Evolutionary conservation across 2,888 invertebrate genomes (phyloP).

Genomic region (Erebia palarica): DNA sequence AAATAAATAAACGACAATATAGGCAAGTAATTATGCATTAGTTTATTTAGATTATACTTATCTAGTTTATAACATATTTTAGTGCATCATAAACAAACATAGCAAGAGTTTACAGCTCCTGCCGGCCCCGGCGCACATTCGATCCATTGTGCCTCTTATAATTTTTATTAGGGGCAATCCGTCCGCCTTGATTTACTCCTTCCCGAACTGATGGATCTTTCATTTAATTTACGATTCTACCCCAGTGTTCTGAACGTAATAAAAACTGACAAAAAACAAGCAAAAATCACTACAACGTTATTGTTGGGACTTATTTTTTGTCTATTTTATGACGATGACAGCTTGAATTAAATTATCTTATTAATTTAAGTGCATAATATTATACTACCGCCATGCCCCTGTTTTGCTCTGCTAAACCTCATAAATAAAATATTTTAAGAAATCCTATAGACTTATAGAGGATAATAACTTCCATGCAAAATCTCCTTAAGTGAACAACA

Average conservation of each 20-base stretch:
- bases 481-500: no score
- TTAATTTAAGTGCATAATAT: background rate
- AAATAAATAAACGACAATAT: conserved; percentile 65
- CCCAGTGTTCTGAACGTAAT: conserved; percentile 74
- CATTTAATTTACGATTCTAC: conserved; percentile 79
- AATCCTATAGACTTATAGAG: no score
- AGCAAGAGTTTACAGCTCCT: conserved; percentile 79
- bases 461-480: no score
- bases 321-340: conserved; percentile 20
- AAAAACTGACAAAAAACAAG: conserved; percentile 76
- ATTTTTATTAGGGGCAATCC: conserved; percentile 83
- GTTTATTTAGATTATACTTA: conserved; percentile 81
- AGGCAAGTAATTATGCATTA: conserved; percentile 75
- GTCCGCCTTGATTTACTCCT: conserved; percentile 81
- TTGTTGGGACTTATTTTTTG: conserved; percentile 23
- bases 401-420: no score
- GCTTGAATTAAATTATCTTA: conserved; percentile 18
- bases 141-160: conserved; percentile 81
- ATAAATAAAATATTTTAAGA: no score
- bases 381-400: no score
- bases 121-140: conserved; percentile 76
- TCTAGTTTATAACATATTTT: conserved; percentile 82
- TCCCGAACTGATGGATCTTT: conserved; percentile 82
- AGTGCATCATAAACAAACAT: conserved; percentile 82
- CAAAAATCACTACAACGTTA: conserved; percentile 61